A percentile compares a stretch with the other conserved stretches of the same genome.
Evolutionary conservation across 2,113 vertebrate genomes (phyloP).

Genomic region (Atrichornis clamosus): DNA sequence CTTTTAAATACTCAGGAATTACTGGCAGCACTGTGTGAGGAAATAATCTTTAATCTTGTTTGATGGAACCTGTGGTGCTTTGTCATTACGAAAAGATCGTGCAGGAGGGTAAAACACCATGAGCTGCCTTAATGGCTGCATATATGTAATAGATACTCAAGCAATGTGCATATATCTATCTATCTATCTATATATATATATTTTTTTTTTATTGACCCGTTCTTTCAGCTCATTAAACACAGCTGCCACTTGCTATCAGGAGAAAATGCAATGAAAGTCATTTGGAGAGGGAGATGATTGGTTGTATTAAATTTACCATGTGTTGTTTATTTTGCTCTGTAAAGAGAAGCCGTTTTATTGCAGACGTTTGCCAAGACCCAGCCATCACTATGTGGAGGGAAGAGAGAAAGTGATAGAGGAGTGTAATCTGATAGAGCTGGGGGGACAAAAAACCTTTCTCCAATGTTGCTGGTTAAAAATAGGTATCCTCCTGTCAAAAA

Average conservation of each 20-base stretch:
- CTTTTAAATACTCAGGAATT: neutral
- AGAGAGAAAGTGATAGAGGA: neutral
- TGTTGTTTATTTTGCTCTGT: slow-evolving; percentile 33
- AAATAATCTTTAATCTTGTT: neutral
- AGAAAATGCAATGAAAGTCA: neutral
- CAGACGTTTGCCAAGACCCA: neutral
- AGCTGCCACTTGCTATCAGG: slow-evolving; percentile 6
- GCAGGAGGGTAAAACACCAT: neutral
- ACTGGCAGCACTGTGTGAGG: neutral
- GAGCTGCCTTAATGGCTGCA: neutral
- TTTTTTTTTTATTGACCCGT: slow-evolving; percentile 29
- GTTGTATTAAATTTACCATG: slow-evolving; percentile 22
- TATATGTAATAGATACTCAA: neutral
- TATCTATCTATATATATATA: neutral
- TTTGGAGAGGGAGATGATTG: slow-evolving; percentile 8
- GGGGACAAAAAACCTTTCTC: neutral
- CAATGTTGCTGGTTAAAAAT: neutral
- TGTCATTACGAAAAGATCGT: neutral
- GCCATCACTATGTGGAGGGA: neutral
- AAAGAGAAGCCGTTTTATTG: neutral
- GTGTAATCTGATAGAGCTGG: neutral
- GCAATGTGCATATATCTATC: neutral
- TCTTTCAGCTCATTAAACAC: slow-evolving; percentile 35
- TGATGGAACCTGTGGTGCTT: neutral
- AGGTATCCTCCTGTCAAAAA: neutral